A percentile compares a stretch with the other conserved stretches of the same genome.
These are phyloP conservation scores for Mesorhabditis sp. DNA, from an alignment of 2,888 invertebrate species.

Conservation along the genomic window DNA sequence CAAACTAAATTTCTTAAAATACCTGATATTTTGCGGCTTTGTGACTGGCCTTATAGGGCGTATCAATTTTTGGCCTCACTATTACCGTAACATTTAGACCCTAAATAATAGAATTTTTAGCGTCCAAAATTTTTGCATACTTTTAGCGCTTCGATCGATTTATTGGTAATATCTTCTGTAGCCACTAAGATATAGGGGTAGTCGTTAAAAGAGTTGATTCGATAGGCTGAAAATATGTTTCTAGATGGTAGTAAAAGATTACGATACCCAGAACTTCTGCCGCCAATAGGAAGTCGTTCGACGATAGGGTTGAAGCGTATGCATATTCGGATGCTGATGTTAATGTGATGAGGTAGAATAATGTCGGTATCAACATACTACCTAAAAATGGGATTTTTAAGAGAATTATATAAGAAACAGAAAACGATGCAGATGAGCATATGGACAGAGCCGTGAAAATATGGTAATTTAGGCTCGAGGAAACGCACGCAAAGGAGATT, in stretches of 20 bases:
- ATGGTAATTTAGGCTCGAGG: no score
- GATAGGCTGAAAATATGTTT: conserved; percentile 26
- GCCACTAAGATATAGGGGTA: conserved; percentile 41
- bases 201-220: conserved; percentile 26
- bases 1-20: conserved; percentile 8
- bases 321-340: conserved; percentile 12
- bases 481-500: no score
- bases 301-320: conserved; percentile 33
- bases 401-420: no score
- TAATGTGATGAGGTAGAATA: no score
- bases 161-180: conserved; percentile 36
- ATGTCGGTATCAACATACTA: no score
- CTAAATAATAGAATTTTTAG: no score
- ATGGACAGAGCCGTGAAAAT: no score
- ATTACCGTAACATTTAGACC: conserved; percentile 27
- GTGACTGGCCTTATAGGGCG: conserved; percentile 40
- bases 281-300: conserved; percentile 37
- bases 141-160: conserved; percentile 23
- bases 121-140: no score
- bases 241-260: neutral
- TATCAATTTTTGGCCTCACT: conserved; percentile 40
- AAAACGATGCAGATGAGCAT: no score
- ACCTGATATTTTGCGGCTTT: conserved; percentile 45
- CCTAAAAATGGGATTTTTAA: no score
- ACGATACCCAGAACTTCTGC: conserved; percentile 39